Evolutionary conservation across 2,888 invertebrate genomes (phyloP), one percentile per base, ranked within the genome.

Genomic region (Pollenia angustigena): DNA sequence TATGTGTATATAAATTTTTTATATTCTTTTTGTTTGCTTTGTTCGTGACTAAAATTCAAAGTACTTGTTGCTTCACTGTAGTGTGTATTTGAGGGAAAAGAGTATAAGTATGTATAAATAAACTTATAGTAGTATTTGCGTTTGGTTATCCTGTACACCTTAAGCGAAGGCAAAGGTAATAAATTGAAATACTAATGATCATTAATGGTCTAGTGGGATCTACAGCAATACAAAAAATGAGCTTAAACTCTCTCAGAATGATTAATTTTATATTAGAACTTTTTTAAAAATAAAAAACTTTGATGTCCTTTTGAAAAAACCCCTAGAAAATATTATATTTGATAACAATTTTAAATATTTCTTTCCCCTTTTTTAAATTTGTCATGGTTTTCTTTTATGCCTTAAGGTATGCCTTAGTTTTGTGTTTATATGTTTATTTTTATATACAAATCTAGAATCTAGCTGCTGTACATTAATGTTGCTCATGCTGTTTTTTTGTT

Each of bases 1-100:
- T 32, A 32, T 32, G 16, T 14, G 11, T 23, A 10, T 44, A 14
- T 8, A n/a, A 7, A 11, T 60, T 62, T 60, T 71, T 79, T 52
- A n/a, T 52, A 60, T 18, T n/a, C 18, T 60, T 62, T 62, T 10
- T 52, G 11, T 66, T 23, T 18, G 23, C 50, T 58, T 68, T 50
- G 76, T 62, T 78, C 83, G 83, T 83, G 83, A 83, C 83, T 83
- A 12, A 54, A 69, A 56, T 83, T 23, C 62, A 16, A 83, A 78
- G 40, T 71, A 71, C 83, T 78, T 83, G 83, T 83, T 83, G 83
- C 69, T 71, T 68, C 68, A 48, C 14, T 48, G 62, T 18, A 42
- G 50, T 8, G n/a, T 48, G 16, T 56, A 16, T 78, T 23, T 58
- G 10, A 40, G 16, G 32, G 23, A 11, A 42, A 23, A 32, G 16